Conservation (phyloP, 1,140 invertebrate species). For the Lutraria rhynchaena region DNA sequence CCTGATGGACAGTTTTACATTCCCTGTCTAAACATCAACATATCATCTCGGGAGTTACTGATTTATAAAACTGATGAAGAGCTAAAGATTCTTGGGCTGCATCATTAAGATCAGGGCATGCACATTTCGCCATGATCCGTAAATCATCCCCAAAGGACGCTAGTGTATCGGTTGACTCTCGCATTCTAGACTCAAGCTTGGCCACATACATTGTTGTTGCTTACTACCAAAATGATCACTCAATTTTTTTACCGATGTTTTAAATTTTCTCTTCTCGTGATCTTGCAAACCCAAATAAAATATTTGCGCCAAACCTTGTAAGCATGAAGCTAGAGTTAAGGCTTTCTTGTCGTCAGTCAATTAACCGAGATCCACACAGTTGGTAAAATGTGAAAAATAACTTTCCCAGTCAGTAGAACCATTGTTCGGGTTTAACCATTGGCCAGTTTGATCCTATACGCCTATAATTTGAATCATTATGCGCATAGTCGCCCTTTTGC, state of each 20-base stretch:
- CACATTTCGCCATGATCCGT: background rate
- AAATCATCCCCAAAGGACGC: conserved; percentile 9
- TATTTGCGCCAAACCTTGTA: background rate
- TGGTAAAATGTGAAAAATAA: conserved; percentile 32
- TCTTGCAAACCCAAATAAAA: conserved; percentile 22
- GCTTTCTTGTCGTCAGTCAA: conserved; percentile 4
- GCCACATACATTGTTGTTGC: background rate
- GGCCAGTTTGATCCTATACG: background rate
- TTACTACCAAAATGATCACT: background rate
- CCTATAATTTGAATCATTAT: too few species aligned
- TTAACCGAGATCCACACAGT: conserved; percentile 10
- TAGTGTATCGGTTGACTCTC: background rate
- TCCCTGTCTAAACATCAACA: conserved; percentile 24
- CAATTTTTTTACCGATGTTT: background rate
- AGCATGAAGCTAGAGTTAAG: background rate
- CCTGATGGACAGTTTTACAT: conserved; percentile 3
- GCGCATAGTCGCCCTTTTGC: too few species aligned
- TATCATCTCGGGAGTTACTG: background rate
- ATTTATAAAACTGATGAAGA: conserved; percentile 29
- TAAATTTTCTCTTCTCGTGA: background rate
- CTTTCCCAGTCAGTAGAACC: background rate
- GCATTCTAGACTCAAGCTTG: conserved; percentile 9
- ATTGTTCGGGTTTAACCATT: conserved; percentile 14
- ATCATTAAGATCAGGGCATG: background rate
- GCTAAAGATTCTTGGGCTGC: conserved; percentile 9